Evolutionary conservation across 2,797 vertebrate genomes (phyloP).

Genomic region (Karalla daura): DNA sequence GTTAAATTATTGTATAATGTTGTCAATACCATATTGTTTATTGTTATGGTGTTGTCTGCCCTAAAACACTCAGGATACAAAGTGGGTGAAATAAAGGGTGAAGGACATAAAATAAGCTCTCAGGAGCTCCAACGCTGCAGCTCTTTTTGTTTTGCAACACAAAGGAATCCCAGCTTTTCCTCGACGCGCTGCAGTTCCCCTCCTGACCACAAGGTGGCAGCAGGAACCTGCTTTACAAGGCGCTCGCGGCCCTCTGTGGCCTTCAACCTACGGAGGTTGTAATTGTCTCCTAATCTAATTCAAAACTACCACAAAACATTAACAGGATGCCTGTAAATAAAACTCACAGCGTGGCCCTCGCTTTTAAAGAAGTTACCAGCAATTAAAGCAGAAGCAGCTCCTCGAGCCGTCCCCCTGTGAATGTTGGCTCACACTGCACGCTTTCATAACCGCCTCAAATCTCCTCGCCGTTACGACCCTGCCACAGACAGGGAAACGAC

Average conservation of each 20-base stretch:
- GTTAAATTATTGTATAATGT: no score
- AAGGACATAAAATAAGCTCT: no score
- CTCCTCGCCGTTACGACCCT: slow-evolving; percentile 19
- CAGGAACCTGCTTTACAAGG: slow-evolving; percentile 30
- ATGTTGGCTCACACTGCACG: slow-evolving; percentile 20
- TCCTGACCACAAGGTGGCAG: slow-evolving; percentile 78
- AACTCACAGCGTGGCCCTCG: background rate
- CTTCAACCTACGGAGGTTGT: background rate
- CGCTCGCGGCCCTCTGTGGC: background rate
- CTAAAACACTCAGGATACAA: no score
- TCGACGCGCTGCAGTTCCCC: slow-evolving; percentile 27
- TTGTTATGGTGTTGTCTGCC: no score
- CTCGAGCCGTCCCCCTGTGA: slow-evolving; percentile 4
- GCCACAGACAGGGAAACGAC: slow-evolving; percentile 33
- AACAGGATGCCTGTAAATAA: background rate
- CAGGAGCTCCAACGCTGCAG: background rate
- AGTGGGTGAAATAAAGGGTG: no score
- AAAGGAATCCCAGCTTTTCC: background rate
- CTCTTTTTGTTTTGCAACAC: background rate
- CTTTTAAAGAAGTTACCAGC: slow-evolving; percentile 15
- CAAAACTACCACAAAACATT: slow-evolving; percentile 1
- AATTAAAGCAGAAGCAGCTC: slow-evolving; percentile 18
- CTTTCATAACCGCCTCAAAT: slow-evolving; percentile 28
- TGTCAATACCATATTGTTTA: no score
- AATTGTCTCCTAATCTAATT: slow-evolving; percentile 13